Percentiles rank a stretch among this genome's conserved stretches.
phyloP scores from a whole-genome alignment of 2,113 vertebrate species.

The Chaetura pelagica region DNA sequence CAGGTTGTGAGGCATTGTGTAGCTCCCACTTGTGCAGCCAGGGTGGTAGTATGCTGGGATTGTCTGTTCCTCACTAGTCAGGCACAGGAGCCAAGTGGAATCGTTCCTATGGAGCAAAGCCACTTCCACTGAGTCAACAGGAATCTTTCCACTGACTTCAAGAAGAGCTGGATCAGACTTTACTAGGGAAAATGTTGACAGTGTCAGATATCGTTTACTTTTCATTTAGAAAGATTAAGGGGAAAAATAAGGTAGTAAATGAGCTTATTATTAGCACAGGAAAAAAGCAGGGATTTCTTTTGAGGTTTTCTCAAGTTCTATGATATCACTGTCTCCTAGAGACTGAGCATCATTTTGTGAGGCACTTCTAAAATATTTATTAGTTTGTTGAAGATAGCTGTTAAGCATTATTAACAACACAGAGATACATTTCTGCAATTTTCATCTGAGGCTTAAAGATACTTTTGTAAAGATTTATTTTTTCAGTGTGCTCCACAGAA shows the following conservation, averaged over 20 bases:
- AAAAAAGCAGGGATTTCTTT: slow-evolving; percentile 35
- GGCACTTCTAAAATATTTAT: background rate
- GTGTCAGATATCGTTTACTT: slow-evolving; percentile 46
- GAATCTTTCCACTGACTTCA: slow-evolving; percentile 66
- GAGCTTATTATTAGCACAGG: slow-evolving; percentile 57
- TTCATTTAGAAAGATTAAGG: slow-evolving; percentile 63
- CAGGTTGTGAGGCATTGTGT: background rate
- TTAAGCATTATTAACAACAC: background rate
- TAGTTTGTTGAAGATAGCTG: background rate
- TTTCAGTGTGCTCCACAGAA: background rate
- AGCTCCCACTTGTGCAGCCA: background rate
- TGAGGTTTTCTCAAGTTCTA: slow-evolving; percentile 32
- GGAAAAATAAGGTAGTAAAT: slow-evolving; percentile 42
- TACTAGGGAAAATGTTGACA: slow-evolving; percentile 68
- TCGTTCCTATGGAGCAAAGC: slow-evolving; percentile 45
- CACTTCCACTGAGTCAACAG: slow-evolving; percentile 66
- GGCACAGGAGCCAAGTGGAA: slow-evolving; percentile 5
- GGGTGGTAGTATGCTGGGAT: background rate
- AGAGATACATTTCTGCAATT: background rate
- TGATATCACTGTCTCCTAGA: slow-evolving; percentile 56
- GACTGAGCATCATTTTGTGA: slow-evolving; percentile 11
- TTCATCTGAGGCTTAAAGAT: background rate
- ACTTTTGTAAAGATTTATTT: background rate
- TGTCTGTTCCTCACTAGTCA: background rate
- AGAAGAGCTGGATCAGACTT: slow-evolving; percentile 48